Base-by-base conservation (phyloP, 2,113 vertebrate genomes). In the Origma solitaria region DNA sequence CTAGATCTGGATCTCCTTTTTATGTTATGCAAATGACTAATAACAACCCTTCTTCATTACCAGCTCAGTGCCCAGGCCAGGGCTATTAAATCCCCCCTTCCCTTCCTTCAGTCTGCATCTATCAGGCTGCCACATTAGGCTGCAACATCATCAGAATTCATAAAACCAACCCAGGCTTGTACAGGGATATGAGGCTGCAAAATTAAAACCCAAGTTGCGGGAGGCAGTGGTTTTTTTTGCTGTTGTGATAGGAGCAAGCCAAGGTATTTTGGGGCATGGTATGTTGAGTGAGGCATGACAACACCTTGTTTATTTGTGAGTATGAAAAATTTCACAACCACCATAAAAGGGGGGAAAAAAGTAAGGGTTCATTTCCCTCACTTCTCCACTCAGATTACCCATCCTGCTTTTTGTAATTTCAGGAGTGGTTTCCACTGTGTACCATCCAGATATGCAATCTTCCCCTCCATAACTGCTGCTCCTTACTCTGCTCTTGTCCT, bases 21-120 rank as follows among this genome's bases (percentile, higher is more conserved):
- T 77, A 90, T 73, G 30, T 86, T 90, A 81, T 65, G 90, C 75
- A 95, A 81, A 94, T 57, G 16, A 90, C 62, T 86, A 76, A 56
- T 93, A 93, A 93, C 64, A 94, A 89, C 45, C 19, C 42, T 73
- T 75, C 84, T 90, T 81, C 81, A 70, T 69, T 90, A 92, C 73
- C 42, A 80, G 68, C 40, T 90, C 31, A 38, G 50, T 50, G 44
- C 71, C 57, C 0, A 2, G 73, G 77, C 72, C 88, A 87, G 62
- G 40, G 21, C 57, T 95, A 58, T 91, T 77, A 92, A 88, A 82
- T 73, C 13, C n/a, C 78, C 28, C 33, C 19, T 72, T 86, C 53
- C n/a, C 64, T 88, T 81, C 40, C 54, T 86, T 86, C 72, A 49
- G 88, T 61, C 56, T 68, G 64, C 33, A 22, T 56, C 57, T 91